Conservation (phyloP, 2,113 vertebrate species). For the Varanus salvator region DNA sequence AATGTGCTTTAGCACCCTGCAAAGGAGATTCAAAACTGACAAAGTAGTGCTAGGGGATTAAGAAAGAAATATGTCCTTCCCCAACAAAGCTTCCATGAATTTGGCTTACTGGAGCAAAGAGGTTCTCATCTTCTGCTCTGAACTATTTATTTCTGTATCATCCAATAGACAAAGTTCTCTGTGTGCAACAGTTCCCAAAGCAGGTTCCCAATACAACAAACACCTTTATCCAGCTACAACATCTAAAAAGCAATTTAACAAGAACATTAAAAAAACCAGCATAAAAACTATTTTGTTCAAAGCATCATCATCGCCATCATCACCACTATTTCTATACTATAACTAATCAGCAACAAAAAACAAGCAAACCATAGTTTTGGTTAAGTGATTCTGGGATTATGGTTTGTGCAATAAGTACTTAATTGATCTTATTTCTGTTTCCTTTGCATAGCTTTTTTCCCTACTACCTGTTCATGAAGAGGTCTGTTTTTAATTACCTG, state of each 20-base stretch:
- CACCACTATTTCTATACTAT: no score
- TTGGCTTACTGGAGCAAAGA: neutral
- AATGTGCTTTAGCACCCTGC: neutral
- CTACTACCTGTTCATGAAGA: neutral
- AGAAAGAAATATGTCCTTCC: neutral
- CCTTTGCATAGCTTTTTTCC: neutral
- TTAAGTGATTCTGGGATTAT: neutral
- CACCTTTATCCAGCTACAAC: no score
- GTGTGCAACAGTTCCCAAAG: no score
- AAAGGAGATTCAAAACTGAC: neutral
- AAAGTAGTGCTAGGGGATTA: neutral
- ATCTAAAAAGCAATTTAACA: no score
- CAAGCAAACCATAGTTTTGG: neutral
- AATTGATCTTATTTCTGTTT: neutral
- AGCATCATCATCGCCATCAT: no score
- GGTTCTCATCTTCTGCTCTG: neutral
- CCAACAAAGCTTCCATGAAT: neutral
- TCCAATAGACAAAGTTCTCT: no score
- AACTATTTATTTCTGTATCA: neutral
- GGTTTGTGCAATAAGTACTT: neutral
- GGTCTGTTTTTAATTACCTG: neutral
- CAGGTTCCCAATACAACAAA: no score
- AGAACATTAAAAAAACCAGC: no score
- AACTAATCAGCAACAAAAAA: neutral
- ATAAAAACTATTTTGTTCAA: no score